Evolutionary conservation across 35 echinoderm and acorn worm genomes (phyloP).

Genomic region (Lytechinus pictus): DNA sequence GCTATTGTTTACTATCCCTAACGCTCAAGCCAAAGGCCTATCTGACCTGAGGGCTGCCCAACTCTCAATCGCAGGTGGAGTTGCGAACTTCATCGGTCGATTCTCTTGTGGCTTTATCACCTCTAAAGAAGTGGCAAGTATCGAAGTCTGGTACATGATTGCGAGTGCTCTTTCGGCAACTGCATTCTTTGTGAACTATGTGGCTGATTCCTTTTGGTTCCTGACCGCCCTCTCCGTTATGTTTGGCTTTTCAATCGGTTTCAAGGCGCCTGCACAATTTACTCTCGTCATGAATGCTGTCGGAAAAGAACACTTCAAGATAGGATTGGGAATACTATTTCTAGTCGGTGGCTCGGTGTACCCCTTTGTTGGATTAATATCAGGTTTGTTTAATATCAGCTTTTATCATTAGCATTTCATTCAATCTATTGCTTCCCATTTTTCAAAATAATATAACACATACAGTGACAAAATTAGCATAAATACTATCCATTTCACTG

Average conservation of each 20-base stretch:
- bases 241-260: not conserved
- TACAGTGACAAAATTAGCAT: no score
- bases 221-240: not conserved
- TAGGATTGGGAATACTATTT: not conserved
- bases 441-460: no score
- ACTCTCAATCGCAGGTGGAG: not conserved
- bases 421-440: no score
- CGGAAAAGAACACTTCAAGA: not conserved
- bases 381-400: not conserved
- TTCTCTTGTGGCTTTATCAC: not conserved
- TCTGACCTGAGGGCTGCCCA: not conserved
- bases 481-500: no score
- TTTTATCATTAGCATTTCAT: no score
- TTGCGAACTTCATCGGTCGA: not conserved
- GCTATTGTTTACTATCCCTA: not conserved
- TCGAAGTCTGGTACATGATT: not conserved
- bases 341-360: not conserved
- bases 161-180: not conserved
- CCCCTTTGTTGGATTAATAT: not conserved
- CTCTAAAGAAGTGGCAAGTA: not conserved
- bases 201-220: not conserved
- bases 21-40: not conserved
- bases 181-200: not conserved
- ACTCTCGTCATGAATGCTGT: not conserved
- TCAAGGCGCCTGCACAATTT: not conserved